These are phyloP conservation scores for Ladona fulva DNA, from an alignment of 1,140 invertebrate genomes.

Conservation along the genomic window DNA sequence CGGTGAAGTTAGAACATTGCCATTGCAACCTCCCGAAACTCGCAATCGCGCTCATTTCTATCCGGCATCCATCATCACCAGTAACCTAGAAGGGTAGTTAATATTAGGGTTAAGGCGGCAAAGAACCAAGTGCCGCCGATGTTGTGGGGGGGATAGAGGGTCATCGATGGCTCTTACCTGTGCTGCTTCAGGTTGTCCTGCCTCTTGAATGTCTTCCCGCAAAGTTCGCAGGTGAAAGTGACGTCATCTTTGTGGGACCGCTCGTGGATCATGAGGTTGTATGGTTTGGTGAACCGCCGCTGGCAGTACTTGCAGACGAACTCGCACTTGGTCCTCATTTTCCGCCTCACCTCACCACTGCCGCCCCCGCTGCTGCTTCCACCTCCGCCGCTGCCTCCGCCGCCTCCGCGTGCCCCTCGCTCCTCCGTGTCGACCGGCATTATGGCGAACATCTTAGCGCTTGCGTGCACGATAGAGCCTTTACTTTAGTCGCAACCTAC, in stretches of 20 bases:
- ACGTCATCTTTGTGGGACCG: constrained; percentile 96
- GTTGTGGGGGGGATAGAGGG: no score
- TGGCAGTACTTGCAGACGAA: constrained; percentile 99
- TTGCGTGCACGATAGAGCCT: not conserved
- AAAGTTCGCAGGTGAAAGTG: constrained; percentile 97
- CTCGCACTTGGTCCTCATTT: constrained; percentile 90
- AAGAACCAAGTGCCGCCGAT: no score
- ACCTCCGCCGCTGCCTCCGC: constrained; percentile 43
- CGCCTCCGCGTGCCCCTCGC: constrained; percentile 39
- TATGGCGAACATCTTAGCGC: constrained; percentile 67
- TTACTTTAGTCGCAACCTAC: constrained; percentile 5
- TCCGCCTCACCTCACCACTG: constrained; percentile 79
- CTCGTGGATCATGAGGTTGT: constrained; percentile 99
- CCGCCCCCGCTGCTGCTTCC: constrained; percentile 59
- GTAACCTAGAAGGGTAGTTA: no score
- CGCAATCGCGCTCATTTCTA: no score
- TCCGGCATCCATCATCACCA: no score
- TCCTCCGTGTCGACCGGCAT: constrained; percentile 85
- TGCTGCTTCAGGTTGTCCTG: constrained; percentile 94
- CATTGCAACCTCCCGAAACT: no score
- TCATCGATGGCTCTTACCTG: constrained; percentile 51
- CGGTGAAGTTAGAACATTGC: no score
- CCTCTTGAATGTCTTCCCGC: constrained; percentile 95
- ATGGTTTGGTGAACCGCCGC: constrained; percentile 96
- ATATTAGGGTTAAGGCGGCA: no score